Base-by-base conservation (phyloP, 2,797 vertebrate species). In the Sebastes cheni region DNA sequence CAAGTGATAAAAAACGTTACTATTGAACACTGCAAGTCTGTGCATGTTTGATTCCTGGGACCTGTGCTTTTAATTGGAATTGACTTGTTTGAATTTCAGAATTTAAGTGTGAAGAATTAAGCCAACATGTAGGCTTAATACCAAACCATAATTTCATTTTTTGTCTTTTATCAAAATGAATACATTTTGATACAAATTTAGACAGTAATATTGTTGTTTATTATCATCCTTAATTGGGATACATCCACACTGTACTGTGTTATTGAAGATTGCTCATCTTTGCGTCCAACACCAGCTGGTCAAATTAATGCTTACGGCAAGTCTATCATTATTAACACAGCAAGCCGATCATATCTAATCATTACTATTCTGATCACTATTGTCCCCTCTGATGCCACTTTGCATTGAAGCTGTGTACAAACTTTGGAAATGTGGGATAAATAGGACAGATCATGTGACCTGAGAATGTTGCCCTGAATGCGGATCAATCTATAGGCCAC, bases 391-490 rank as follows among this genome's bases (percentile, higher is more conserved):
- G 67, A 75, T 56, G 27, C 66, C 56, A 69, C 42, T 62, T 64
- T 39, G 13, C 36, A 64, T 2, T 74, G 7, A 60, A 74, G 62
- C 46, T 32, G 32, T 65, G 34, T 34, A 59, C 22, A 67, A 10
- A 67, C 72, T 77, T 69, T 72, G 50, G 25, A 64, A 46, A 79
- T 18, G 52, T 68, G 56, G 59, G 76, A 23, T 75, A 84, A 85
- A 87, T 23, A 69, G 79, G 68, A 62, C 66, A 55, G 78, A 79
- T 82, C 81, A 90, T 56, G 73, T 86, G 79, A 76, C 79, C 75
- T 9, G 54, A 69, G 80, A 91, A 79, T 8, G 61, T 84, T 79
- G 72, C 56, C 13, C 12, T 88, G 79, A 89, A 86, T 86, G 86
- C 86, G 8, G 82, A 83, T 88, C 77, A 69, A 75, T 88, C 87